Percentiles rank a stretch among this genome's conserved stretches.
Conservation (phyloP, 1,140 invertebrate genomes). For the Drosophila malerkotliana region DNA sequence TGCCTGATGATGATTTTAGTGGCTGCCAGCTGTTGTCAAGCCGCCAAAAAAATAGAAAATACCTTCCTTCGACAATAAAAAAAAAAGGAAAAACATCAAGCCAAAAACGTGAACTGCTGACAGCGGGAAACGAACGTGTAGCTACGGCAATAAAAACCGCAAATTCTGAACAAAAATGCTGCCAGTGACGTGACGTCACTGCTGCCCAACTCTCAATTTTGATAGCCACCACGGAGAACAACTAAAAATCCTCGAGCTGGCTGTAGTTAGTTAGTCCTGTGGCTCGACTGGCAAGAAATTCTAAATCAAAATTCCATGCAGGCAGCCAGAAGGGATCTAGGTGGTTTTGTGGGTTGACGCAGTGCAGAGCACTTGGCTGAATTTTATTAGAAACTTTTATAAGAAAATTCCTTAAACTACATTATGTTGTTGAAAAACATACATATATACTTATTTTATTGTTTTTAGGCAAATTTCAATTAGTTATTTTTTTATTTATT, state of each 20-base stretch:
- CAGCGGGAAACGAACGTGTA: conserved; percentile 37
- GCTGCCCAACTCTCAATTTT: conserved; percentile 56
- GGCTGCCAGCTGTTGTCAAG: conserved; percentile 42
- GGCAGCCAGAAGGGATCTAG: conserved; percentile 45
- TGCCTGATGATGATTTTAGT: conserved; percentile 59
- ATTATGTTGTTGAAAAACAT: not conserved
- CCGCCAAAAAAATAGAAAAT: conserved; percentile 18
- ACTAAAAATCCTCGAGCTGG: conserved; percentile 54
- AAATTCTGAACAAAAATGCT: conserved; percentile 73
- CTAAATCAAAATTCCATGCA: conserved; percentile 73
- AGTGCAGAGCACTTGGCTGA: not conserved
- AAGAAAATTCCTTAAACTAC: not conserved
- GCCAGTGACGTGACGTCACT: conserved; percentile 52
- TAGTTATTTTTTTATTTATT: too few relatives aligned
- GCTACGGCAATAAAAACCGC: conserved; percentile 60
- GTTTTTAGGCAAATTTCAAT: too few relatives aligned
- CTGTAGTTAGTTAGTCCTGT: conserved; percentile 62
- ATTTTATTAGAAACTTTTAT: not conserved
- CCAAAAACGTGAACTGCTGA: conserved; percentile 64
- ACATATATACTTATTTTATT: too few relatives aligned
- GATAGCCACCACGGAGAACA: conserved; percentile 45
- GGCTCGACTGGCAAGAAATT: conserved; percentile 54
- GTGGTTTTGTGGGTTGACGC: conserved; percentile 23
- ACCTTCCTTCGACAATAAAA: conserved; percentile 4
- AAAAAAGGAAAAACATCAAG: conserved; percentile 33